Percentiles rank a stretch among this genome's conserved stretches.
Conservation (phyloP, 2,888 invertebrate species). For the Pelosia muscerda region DNA sequence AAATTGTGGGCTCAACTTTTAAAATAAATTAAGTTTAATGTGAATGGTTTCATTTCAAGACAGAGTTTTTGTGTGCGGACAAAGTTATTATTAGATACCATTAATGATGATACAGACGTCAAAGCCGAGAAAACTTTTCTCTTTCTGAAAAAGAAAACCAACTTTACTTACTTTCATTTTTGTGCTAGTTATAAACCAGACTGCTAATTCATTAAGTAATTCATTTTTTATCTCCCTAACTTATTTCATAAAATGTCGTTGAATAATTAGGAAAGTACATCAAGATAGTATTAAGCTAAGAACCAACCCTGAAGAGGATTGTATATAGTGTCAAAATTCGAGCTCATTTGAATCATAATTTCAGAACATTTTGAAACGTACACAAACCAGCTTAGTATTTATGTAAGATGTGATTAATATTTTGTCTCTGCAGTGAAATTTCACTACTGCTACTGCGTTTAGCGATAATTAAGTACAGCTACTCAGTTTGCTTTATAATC, state of each 20-base stretch:
- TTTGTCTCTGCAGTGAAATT: background rate
- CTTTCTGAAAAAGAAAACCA: background rate
- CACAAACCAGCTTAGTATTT: no score
- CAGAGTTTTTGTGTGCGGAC: background rate
- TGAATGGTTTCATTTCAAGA: background rate
- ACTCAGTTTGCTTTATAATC: slow-evolving; percentile 17
- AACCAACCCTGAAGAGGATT: no score
- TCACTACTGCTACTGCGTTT: background rate
- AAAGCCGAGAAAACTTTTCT: background rate
- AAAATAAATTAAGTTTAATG: background rate
- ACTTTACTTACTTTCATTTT: background rate
- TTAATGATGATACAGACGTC: background rate
- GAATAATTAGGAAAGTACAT: background rate
- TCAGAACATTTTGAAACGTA: no score
- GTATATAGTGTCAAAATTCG: no score
- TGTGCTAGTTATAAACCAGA: background rate
- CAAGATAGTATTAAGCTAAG: no score
- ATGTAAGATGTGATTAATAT: background rate
- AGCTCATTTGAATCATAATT: no score
- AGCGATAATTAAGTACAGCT: background rate
- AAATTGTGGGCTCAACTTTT: background rate
- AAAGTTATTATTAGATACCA: background rate
- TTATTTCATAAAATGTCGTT: background rate
- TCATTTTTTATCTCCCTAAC: background rate
- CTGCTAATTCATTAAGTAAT: background rate